Base-by-base conservation (phyloP, 2,797 vertebrate genomes). In the Scolopax bukidnonensis region DNA sequence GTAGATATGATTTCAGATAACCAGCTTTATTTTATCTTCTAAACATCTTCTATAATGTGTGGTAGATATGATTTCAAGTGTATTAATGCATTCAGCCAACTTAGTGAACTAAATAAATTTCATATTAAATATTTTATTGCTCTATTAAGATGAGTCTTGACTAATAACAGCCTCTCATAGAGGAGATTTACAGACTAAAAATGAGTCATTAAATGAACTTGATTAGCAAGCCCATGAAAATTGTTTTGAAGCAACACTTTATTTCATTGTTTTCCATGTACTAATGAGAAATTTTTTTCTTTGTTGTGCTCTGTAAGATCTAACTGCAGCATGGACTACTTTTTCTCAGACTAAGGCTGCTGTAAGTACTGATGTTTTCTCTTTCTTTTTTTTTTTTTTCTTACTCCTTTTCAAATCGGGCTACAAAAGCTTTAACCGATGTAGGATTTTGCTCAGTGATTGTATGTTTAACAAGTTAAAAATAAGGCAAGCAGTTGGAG, bases 271-370 rank as follows among this genome's bases (percentile, higher is more conserved):
- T 88, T 90, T 68, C 28, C 30, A 4, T 77, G 50, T 84, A 79
- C 67, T 97, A 89, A 97, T 57, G 38, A 84, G 63, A 95, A 79
- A 53, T 9, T 38, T 85, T 21, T 90, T 57, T 84, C 47, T 95
- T 81, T 94, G 17, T 86, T 84, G 91, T 96, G 45, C 95, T 36
- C 54, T 59, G 59, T 93, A 93, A 99, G 99, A 99, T 95, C 93
- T 98, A 95, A 98, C 98, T 81, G 94, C 98, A 97, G 97, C 98
- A 97, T 99, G 99, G 99, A 98, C 98, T 97, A 97, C 97, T 97
- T 98, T 99, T 96, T 97, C 98, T 97, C 98, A 99, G 97, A 98
- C 98, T 97, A 99, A 99, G 98, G 98, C 98, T 98, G 98, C 99
- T 97, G 99, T 99, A 98, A 99, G 99, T 99, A 97, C 64, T 88